phyloP scores from a whole-genome alignment of 2,797 vertebrate species.

The Melanotaenia parkinsoni region DNA sequence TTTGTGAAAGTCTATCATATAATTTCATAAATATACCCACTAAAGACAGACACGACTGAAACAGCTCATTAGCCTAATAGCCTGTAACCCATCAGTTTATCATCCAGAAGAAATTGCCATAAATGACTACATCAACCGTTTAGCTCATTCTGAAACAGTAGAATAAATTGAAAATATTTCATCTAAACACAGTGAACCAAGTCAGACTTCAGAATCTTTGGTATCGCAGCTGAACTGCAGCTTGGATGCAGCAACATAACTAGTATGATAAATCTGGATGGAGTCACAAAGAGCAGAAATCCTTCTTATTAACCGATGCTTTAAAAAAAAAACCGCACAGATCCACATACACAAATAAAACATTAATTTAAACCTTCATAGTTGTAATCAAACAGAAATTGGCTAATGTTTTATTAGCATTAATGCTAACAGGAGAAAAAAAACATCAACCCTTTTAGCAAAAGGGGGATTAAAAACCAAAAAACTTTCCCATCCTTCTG shows the following conservation, averaged over 20 bases:
- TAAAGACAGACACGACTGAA: constrained; percentile 23
- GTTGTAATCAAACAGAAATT: too few species aligned
- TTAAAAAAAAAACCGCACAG: too few species aligned
- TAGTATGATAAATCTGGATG: neutral
- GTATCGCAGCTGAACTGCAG: too few species aligned
- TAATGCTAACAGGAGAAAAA: neutral
- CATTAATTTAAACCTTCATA: too few species aligned
- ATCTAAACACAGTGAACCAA: constrained; percentile 16
- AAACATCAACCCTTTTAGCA: neutral
- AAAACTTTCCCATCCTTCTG: neutral
- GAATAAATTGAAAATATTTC: constrained; percentile 39
- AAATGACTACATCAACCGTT: constrained; percentile 44
- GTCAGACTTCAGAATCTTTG: neutral
- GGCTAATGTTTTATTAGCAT: neutral
- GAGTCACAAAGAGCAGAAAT: neutral
- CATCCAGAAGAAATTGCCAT: constrained; percentile 43
- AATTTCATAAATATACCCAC: constrained; percentile 11
- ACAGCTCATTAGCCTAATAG: constrained; percentile 51
- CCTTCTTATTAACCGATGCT: neutral
- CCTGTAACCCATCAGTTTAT: constrained; percentile 52
- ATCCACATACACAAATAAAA: too few species aligned
- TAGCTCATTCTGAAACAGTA: constrained; percentile 5
- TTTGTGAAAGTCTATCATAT: constrained; percentile 22
- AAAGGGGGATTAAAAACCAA: neutral
- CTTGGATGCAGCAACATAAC: too few species aligned